Base-by-base conservation (phyloP, 2,113 vertebrate genomes). In the Verasper variegatus region DNA sequence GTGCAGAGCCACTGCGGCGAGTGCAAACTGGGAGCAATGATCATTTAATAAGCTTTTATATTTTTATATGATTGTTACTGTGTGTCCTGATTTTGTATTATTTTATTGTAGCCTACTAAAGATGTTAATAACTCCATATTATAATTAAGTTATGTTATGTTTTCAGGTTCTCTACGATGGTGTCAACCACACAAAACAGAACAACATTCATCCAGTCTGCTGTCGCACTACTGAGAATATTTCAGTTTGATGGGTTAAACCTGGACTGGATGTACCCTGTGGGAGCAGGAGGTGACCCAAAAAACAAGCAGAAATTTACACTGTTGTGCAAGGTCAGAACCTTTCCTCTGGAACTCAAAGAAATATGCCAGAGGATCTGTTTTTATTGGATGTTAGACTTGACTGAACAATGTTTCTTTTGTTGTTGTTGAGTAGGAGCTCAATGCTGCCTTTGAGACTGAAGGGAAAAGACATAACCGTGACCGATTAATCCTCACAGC, bases 221-320 rank as follows among this genome's bases (percentile, higher is more conserved):
- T 18, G 92, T 93, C 61, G 73, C 0, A 10, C 90, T 93, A 75
- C 88, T 95, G 47, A 73, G 86, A 76, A 56, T 8, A 5, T 67
- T 91, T 55, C 85, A 85, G 1, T 96, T 95, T 82, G 94, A 95
- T 85, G 94, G 94, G 10, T 79, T 94, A 24, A 93, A 95, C 60
- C 76, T 95, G 59, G 92, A 95, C 82, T 93, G 95, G 81, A 91
- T 93, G 74, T 92, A 91, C 65, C 94, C 93, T 20, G 92, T 91
- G 21, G 58, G 85, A 15, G 57, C 84, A 56, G 92, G 92, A 35
- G 95, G 93, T 67, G 92, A 88, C 13, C 63, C 89, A 20, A 79
- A 93, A 54, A 92, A 95, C 82, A 95, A 95, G 65, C 75, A 84
- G 14, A 72, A 70, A 68, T 95, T 95, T 80, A 94, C 92, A 20